phyloP scores from a whole-genome alignment of 2,113 vertebrate species.

The Vombatus ursinus region DNA sequence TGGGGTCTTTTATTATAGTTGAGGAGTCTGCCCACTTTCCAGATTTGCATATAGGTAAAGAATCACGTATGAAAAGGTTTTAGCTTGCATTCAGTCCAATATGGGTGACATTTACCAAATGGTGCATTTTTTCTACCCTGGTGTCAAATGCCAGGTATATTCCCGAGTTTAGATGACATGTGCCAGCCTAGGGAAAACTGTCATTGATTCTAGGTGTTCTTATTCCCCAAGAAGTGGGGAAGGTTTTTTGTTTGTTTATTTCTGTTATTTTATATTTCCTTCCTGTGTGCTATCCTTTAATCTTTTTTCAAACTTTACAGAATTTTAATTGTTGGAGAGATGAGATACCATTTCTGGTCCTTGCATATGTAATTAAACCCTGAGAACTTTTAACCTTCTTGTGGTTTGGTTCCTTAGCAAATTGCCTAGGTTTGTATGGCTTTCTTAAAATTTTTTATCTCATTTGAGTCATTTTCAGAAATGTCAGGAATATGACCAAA shows the following conservation, averaged over 20 bases:
- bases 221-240: not conserved
- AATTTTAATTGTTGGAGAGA: not conserved
- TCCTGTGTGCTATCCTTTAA: not conserved
- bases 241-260: not conserved
- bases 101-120: not conserved
- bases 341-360: not conserved
- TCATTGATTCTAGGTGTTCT: not conserved
- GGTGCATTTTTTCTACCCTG: not conserved
- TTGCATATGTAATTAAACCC: not conserved
- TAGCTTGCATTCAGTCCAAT: not conserved
- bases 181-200: not conserved
- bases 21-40: not conserved
- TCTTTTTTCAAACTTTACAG: not conserved
- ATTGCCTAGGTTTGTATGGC: not conserved
- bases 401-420: not conserved
- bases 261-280: not conserved
- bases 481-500: not conserved
- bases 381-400: not conserved
- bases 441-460: not conserved
- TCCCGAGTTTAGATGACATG: not conserved
- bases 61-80: not conserved
- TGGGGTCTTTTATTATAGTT: not conserved
- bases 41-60: not conserved
- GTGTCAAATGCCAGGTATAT: not conserved
- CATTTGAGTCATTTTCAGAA: not conserved